A percentile compares a stretch with the other conserved stretches of the same genome.
Conservation (phyloP, 92 coral and sea anemone species). For the Plumapathes pennacea region DNA sequence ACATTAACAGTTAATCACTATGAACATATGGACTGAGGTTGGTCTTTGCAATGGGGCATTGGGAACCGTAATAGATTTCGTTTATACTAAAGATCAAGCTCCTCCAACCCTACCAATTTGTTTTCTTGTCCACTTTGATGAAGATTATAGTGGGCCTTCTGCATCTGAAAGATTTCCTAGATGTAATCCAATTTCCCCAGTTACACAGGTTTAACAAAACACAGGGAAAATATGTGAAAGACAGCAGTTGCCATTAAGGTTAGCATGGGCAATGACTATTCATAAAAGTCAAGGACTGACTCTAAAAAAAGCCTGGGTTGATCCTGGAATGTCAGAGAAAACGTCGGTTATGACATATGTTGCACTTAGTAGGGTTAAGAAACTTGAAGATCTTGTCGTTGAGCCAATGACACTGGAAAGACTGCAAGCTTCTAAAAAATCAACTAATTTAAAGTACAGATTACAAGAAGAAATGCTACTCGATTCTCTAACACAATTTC, state of each 20-base stretch:
- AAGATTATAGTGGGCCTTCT: slow-evolving; percentile 35
- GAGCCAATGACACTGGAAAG: slow-evolving; percentile 53
- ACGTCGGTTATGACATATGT: slow-evolving; percentile 49
- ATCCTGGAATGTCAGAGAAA: slow-evolving; percentile 47
- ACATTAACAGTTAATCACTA: slow-evolving; percentile 31
- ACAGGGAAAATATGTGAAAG: slow-evolving; percentile 42
- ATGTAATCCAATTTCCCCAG: slow-evolving; percentile 61
- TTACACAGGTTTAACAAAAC: slow-evolving; percentile 48
- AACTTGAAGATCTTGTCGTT: slow-evolving; percentile 38
- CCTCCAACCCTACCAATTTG: slow-evolving; percentile 23
- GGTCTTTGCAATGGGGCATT: slow-evolving; percentile 34
- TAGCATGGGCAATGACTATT: slow-evolving; percentile 55
- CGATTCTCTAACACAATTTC: slow-evolving; percentile 15
- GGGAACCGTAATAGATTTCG: slow-evolving; percentile 17
- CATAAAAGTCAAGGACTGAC: slow-evolving; percentile 42
- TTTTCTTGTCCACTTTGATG: slow-evolving; percentile 44
- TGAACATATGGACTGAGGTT: slow-evolving; percentile 9
- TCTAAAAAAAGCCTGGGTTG: slow-evolving; percentile 47
- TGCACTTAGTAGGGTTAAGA: slow-evolving; percentile 55
- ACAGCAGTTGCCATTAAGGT: slow-evolving; percentile 31
- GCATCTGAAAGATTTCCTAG: slow-evolving; percentile 40
- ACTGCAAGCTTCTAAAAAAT: slow-evolving; percentile 36
- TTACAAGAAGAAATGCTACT: slow-evolving; percentile 52
- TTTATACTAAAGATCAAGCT: slow-evolving; percentile 23
- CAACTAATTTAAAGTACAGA: slow-evolving; percentile 47